Percentiles rank a stretch among this genome's conserved stretches.
Conservation (phyloP, 2,888 invertebrate species). For the Sphaerophoria taeniata region DNA sequence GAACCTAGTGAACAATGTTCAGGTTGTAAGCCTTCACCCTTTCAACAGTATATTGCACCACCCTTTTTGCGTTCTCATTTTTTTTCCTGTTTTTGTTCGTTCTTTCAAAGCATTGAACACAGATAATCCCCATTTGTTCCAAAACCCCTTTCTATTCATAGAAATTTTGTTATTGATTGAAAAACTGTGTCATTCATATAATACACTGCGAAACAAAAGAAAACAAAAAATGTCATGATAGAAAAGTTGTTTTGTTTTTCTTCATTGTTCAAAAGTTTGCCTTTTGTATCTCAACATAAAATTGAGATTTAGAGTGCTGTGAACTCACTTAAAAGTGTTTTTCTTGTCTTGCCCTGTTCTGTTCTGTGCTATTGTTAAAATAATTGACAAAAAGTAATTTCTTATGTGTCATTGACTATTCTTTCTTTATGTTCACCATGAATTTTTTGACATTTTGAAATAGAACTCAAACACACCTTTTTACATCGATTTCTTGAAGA, state of each 20-base stretch:
- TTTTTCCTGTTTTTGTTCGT: neutral
- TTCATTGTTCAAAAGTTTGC: constrained; percentile 8
- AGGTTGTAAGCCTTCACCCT: constrained; percentile 6
- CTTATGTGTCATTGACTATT: too few relatives aligned
- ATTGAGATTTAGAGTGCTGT: neutral
- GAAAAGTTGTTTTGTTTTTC: neutral
- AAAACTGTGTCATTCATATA: constrained; percentile 43
- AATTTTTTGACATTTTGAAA: too few relatives aligned
- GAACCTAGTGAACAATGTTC: constrained; percentile 42
- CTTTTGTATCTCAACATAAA: neutral
- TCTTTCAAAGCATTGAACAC: constrained; percentile 13
- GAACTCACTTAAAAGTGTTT: neutral
- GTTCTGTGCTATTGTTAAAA: too few relatives aligned
- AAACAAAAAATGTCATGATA: constrained; percentile 2
- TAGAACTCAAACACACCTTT: too few relatives aligned
- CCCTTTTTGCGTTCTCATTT: neutral
- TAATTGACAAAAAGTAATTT: too few relatives aligned
- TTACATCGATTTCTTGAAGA: too few relatives aligned
- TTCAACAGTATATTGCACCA: neutral
- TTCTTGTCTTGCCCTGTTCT: neutral
- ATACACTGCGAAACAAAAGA: neutral
- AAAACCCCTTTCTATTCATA: constrained; percentile 45
- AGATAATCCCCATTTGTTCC: constrained; percentile 41
- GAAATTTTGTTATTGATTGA: constrained; percentile 58
- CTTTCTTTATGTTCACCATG: too few relatives aligned